Percentiles rank a stretch among this genome's conserved stretches.
Conservation (phyloP, 2,888 invertebrate genomes). For the Amphipoea lucens region DNA sequence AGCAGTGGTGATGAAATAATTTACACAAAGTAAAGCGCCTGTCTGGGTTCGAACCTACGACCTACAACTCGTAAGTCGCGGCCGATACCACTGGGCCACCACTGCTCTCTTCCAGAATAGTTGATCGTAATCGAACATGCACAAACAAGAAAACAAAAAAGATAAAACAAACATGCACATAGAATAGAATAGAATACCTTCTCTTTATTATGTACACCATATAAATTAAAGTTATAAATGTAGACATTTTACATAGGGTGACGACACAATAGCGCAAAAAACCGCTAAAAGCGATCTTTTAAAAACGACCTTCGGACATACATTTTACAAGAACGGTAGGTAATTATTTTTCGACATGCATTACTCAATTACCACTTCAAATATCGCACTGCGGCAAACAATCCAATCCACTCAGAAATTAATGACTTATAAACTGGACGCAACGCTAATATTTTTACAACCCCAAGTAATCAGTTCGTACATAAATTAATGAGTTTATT, state of each 20-base stretch:
- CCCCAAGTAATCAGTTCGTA: conserved; percentile 32
- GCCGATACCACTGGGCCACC: too few species aligned
- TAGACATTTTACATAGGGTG: neutral
- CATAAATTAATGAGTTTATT: conserved; percentile 57
- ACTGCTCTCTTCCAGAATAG: too few species aligned
- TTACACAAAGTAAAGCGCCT: too few species aligned
- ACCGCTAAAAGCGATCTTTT: neutral
- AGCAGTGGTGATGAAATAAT: too few species aligned
- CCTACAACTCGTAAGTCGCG: too few species aligned
- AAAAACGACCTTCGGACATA: neutral
- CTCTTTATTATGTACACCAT: too few species aligned
- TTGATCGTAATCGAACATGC: too few species aligned
- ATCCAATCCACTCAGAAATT: conserved; percentile 6
- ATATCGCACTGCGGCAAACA: neutral
- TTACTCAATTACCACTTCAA: neutral
- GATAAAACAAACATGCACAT: neutral
- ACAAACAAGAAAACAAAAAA: neutral
- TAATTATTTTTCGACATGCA: neutral
- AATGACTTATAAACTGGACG: neutral
- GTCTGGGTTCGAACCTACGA: too few species aligned
- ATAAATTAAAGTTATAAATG: neutral
- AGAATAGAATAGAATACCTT: too few species aligned
- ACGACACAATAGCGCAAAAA: neutral
- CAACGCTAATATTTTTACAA: conserved; percentile 26
- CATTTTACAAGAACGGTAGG: neutral